Conservation (phyloP, 2,888 invertebrate species). For the Habrosyne pyritoides region DNA sequence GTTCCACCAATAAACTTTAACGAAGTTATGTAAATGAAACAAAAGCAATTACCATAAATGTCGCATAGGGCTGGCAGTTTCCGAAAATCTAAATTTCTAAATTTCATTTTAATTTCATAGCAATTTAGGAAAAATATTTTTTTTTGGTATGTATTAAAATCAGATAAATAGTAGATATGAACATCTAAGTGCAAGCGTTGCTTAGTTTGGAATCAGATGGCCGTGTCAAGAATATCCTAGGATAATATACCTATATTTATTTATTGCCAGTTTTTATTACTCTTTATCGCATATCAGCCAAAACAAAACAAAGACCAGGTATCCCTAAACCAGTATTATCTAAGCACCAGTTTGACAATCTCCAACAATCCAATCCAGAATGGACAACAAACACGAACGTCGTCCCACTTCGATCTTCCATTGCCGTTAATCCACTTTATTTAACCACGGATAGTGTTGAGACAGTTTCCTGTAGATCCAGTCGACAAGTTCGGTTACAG, state of each 20-base stretch:
- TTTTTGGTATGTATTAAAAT: too few relatives aligned
- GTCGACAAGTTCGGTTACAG: constrained; percentile 31
- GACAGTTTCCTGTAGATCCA: constrained; percentile 21
- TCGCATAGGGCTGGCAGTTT: neutral
- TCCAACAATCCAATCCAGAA: neutral
- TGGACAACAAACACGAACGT: constrained; percentile 8
- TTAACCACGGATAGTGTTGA: constrained; percentile 25
- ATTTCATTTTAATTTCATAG: too few relatives aligned
- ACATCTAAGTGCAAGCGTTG: too few relatives aligned
- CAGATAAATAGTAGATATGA: too few relatives aligned
- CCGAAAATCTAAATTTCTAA: too few relatives aligned
- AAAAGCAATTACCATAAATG: neutral
- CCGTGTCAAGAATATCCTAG: too few relatives aligned
- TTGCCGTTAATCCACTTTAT: constrained; percentile 46
- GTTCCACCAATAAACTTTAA: constrained; percentile 13
- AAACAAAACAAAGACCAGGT: neutral
- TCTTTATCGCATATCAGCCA: too few relatives aligned
- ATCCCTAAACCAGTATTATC: neutral
- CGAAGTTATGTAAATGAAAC: neutral
- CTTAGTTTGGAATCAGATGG: too few relatives aligned
- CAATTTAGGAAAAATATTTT: too few relatives aligned
- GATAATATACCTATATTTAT: too few relatives aligned
- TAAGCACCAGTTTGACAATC: neutral
- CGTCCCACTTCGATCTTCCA: constrained; percentile 23
- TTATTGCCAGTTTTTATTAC: too few relatives aligned